These are phyloP conservation scores for Elaphurus davidianus DNA, from an alignment of 2,113 vertebrate genomes.

Conservation along the genomic window DNA sequence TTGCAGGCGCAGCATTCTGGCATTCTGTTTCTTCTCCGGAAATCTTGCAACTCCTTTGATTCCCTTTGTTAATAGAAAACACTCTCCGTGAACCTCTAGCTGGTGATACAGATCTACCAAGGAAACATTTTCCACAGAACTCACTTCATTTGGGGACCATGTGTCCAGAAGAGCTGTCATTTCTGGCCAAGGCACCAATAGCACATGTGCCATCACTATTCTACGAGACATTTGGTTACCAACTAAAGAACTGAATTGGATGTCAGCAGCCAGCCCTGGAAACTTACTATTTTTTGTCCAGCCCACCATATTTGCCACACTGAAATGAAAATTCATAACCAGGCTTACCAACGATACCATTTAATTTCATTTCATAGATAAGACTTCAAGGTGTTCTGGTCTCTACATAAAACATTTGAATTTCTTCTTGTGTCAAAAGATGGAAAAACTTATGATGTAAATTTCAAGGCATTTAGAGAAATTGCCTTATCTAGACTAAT, in stretches of 20 bases:
- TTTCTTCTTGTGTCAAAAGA: neutral
- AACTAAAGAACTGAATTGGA: neutral
- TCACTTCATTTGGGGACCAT: neutral
- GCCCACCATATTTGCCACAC: neutral
- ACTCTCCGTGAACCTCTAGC: neutral
- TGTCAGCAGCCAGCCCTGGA: neutral
- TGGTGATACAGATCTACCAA: neutral
- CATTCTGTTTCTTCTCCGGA: neutral
- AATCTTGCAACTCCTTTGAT: neutral
- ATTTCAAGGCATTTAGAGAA: neutral
- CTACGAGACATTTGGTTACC: neutral
- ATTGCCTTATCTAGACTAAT: neutral
- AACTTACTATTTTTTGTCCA: neutral
- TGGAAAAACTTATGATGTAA: neutral
- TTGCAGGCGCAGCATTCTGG: neutral
- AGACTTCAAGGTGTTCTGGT: neutral
- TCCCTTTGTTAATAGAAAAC: neutral
- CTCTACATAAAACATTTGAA: neutral
- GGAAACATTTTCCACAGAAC: neutral
- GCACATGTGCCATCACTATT: accelerated
- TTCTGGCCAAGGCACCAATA: neutral
- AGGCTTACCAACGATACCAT: neutral
- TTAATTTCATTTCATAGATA: neutral
- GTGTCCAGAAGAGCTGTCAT: neutral
- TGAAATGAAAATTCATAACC: neutral